Conservation (phyloP, 1,140 invertebrate genomes). For the Drosophila micromelanica region DNA sequence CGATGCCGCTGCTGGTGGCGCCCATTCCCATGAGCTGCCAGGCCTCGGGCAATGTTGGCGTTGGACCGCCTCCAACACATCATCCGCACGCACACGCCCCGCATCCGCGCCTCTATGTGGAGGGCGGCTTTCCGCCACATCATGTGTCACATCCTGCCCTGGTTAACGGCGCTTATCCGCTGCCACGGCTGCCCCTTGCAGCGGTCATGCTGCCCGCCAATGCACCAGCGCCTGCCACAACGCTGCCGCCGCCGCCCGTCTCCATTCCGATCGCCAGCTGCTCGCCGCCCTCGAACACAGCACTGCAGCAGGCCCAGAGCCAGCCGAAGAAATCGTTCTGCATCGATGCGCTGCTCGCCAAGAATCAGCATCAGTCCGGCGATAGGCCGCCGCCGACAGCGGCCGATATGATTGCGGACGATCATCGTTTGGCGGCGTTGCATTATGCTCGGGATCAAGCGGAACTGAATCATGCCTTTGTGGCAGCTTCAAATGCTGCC, state of each 20-base stretch:
- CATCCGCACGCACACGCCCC: conserved; percentile 30
- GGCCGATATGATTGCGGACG: conserved; percentile 56
- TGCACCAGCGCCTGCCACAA: conserved; percentile 23
- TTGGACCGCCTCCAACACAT: conserved; percentile 30
- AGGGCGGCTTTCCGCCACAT: conserved; percentile 52
- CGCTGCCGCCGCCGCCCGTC: conserved; percentile 31
- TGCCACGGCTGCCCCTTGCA: conserved; percentile 65
- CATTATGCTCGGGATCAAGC: conserved; percentile 76
- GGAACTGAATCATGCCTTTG: conserved; percentile 70
- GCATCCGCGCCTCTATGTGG: conserved; percentile 66
- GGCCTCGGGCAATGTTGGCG: not conserved
- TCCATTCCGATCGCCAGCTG: conserved; percentile 39
- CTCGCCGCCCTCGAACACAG: conserved; percentile 35
- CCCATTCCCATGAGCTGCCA: conserved; percentile 64
- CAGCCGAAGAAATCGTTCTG: conserved; percentile 87
- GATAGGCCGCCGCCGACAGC: conserved; percentile 24
- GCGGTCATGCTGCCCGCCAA: conserved; percentile 62
- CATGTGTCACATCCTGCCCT: conserved; percentile 61
- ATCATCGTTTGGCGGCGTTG: conserved; percentile 71
- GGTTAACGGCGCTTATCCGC: conserved; percentile 57
- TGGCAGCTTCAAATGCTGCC: conserved; percentile 70
- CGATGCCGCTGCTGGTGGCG: conserved; percentile 69
- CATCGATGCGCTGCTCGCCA: conserved; percentile 88
- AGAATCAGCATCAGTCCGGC: conserved; percentile 62
- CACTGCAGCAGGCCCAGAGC: conserved; percentile 54